phyloP scores from a whole-genome alignment of 2,797 vertebrate genomes.

The Nannoperca australis region DNA sequence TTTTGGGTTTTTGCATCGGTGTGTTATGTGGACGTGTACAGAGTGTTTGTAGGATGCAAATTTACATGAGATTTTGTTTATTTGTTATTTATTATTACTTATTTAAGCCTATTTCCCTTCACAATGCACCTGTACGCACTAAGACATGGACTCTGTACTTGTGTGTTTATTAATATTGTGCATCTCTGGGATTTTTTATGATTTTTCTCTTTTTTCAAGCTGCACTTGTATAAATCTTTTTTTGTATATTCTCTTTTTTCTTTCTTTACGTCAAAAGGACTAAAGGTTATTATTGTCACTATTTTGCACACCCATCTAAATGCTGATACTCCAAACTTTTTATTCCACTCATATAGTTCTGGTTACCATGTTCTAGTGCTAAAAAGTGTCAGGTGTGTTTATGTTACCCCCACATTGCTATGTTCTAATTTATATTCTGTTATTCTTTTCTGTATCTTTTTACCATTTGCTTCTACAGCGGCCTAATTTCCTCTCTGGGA shows the following conservation, averaged over 20 bases:
- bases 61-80: neutral
- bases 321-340: constrained; percentile 35
- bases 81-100: neutral
- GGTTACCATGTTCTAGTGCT: constrained; percentile 33
- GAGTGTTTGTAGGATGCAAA: neutral
- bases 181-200: neutral
- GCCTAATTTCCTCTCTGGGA: constrained; percentile 51
- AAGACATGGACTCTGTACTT: neutral
- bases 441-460: constrained; percentile 52
- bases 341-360: constrained; percentile 44
- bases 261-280: neutral
- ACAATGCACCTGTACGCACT: neutral
- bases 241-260: neutral
- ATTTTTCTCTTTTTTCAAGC: neutral
- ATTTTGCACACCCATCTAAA: constrained; percentile 22
- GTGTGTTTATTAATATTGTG: neutral
- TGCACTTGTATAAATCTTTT: neutral
- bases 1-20: neutral
- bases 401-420: constrained; percentile 43
- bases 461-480: constrained; percentile 39
- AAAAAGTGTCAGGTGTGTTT: constrained; percentile 65
- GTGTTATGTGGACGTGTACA: neutral
- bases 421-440: constrained; percentile 60
- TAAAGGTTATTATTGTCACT: neutral
- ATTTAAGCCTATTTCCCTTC: neutral